Conservation (phyloP, 2,113 vertebrate species). For the Athene cunicularia region DNA sequence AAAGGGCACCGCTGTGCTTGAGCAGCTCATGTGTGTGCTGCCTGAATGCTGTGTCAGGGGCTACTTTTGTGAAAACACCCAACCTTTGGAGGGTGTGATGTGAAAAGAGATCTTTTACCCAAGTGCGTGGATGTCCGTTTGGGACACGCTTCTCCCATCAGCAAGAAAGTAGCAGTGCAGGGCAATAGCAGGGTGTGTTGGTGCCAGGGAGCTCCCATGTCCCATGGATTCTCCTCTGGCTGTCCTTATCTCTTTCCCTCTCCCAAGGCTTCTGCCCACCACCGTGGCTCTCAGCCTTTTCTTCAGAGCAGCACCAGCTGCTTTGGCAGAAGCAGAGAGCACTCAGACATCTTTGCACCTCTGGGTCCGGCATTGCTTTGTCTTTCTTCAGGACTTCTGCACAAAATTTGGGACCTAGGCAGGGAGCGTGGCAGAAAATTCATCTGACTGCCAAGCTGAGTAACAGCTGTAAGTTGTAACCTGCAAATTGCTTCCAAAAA, state of each 20-base stretch:
- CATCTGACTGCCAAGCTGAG: neutral
- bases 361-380: neutral
- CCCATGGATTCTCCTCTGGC: neutral
- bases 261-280: neutral
- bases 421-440: neutral
- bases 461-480: neutral
- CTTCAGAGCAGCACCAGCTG: neutral
- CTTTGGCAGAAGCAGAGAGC: neutral
- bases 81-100: neutral
- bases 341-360: neutral
- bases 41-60: neutral
- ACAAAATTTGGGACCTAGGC: neutral
- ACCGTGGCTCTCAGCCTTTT: neutral
- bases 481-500: neutral
- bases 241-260: neutral
- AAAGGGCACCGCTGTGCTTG: neutral
- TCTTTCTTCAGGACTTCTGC: neutral
- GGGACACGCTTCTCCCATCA: neutral
- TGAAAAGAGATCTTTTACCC: neutral
- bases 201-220: neutral
- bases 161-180: neutral
- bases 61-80: neutral
- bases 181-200: neutral
- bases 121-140: accelerated
- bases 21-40: accelerated